A percentile compares a stretch with the other conserved stretches of the same genome.
Conservation (phyloP, 2,113 vertebrate genomes). For the Myocastor coypus region DNA sequence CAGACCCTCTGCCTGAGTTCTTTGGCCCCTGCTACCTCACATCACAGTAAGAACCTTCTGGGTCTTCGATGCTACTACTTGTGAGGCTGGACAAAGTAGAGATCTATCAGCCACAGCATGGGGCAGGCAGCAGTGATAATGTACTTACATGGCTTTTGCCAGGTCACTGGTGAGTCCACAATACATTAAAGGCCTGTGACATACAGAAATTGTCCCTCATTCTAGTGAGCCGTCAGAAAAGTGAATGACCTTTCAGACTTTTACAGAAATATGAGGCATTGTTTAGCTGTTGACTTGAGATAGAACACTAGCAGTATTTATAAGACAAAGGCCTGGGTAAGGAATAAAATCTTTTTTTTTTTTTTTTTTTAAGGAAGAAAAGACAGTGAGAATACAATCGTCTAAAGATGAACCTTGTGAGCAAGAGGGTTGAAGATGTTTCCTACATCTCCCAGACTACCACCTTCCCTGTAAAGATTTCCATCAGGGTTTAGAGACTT, state of each 20-base stretch:
- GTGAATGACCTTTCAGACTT: not conserved
- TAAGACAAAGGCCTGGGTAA: not conserved
- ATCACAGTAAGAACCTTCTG: not conserved
- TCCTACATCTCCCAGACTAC: not conserved
- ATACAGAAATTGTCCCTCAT: not conserved
- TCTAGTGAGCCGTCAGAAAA: not conserved
- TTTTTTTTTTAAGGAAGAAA: constrained; percentile 15
- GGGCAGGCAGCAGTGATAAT: not conserved
- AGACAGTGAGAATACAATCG: not conserved
- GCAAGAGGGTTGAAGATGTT: not conserved
- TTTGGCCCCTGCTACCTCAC: not conserved
- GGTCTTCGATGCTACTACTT: not conserved
- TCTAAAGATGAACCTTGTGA: not conserved
- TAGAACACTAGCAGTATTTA: not conserved
- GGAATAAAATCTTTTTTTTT: not conserved
- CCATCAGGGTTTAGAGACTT: not conserved
- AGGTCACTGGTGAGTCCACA: not conserved
- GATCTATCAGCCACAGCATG: not conserved
- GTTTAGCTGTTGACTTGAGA: not conserved
- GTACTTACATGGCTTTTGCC: not conserved
- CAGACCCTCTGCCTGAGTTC: rapidly evolving
- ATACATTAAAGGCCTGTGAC: not conserved
- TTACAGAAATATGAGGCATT: not conserved
- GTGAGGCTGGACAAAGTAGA: not conserved
- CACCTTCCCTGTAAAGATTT: not conserved